phyloP scores from a whole-genome alignment of 2,113 vertebrate genomes.

The Cynopterus brachyotis region DNA sequence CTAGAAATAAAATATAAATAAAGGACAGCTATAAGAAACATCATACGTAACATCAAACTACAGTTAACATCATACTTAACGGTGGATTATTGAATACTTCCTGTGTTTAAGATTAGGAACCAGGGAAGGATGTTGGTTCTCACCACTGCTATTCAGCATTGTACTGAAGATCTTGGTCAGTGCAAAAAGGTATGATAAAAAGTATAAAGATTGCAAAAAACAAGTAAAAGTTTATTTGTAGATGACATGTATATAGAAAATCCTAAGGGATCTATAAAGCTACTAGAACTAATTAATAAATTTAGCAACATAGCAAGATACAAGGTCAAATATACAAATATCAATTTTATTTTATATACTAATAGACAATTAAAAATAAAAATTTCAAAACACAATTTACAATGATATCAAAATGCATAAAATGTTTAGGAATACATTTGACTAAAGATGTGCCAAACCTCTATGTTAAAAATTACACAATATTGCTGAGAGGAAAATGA shows the following conservation, averaged over 20 bases:
- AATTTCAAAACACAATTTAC: neutral
- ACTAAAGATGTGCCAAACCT: neutral
- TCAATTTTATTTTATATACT: neutral
- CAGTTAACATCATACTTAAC: neutral
- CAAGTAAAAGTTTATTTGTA: neutral
- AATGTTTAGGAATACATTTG: neutral
- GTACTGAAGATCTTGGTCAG: neutral
- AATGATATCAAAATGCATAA: neutral
- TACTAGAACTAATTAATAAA: neutral
- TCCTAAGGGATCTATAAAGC: neutral
- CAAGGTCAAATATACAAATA: neutral
- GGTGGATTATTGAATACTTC: neutral
- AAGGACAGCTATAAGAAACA: neutral
- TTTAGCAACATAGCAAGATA: neutral
- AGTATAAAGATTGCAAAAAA: neutral
- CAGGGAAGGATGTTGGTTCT: neutral
- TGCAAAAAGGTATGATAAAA: neutral
- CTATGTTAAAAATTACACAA: conserved; percentile 4
- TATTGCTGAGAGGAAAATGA: neutral
- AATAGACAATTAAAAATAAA: conserved; percentile 25
- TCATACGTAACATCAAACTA: no score
- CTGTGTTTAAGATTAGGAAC: neutral
- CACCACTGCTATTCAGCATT: neutral
- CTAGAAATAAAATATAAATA: neutral
- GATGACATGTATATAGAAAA: neutral